phyloP scores from a whole-genome alignment of 2,797 vertebrate species.

The Channa striata region DNA sequence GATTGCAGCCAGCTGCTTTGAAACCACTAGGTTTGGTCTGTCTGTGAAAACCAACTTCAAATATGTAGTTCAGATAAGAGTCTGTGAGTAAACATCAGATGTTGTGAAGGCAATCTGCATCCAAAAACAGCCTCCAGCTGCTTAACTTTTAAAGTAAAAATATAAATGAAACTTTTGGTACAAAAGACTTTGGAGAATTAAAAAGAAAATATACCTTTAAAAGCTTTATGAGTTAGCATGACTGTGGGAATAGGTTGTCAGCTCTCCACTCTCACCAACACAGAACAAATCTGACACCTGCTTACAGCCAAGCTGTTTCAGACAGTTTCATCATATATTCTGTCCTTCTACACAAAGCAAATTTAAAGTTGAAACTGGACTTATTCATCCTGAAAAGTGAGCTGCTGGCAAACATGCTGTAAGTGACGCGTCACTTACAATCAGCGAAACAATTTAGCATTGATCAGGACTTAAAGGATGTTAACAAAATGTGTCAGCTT shows the following conservation, averaged over 20 bases:
- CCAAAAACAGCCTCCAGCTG: conserved; percentile 8
- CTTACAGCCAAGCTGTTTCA: conserved; percentile 45
- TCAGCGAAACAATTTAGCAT: not conserved
- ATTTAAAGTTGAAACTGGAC: conserved; percentile 13
- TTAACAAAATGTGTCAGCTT: conserved; percentile 5
- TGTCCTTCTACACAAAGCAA: conserved; percentile 13
- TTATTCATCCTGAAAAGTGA: conserved; percentile 20
- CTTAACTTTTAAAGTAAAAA: too few species aligned
- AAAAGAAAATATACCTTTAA: conserved; percentile 19
- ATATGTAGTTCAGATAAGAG: conserved; percentile 4
- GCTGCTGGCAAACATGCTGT: conserved; percentile 1
- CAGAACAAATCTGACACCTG: conserved; percentile 42
- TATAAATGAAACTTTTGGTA: not conserved
- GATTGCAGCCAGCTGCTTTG: conserved; percentile 1
- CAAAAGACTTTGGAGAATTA: conserved; percentile 5
- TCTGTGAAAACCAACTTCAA: conserved; percentile 17
- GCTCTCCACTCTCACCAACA: conserved; percentile 32
- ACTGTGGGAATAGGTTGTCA: conserved; percentile 32
- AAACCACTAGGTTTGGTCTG: not conserved
- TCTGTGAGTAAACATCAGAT: conserved; percentile 13
- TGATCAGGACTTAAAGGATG: conserved; percentile 7
- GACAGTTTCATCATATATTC: conserved; percentile 49
- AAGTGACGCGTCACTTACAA: conserved; percentile 18
- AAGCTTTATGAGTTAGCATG: conserved; percentile 24
- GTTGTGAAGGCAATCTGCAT: conserved; percentile 11